phyloP scores from a whole-genome alignment of 1,140 invertebrate genomes.

The Apolygus lucorum region DNA sequence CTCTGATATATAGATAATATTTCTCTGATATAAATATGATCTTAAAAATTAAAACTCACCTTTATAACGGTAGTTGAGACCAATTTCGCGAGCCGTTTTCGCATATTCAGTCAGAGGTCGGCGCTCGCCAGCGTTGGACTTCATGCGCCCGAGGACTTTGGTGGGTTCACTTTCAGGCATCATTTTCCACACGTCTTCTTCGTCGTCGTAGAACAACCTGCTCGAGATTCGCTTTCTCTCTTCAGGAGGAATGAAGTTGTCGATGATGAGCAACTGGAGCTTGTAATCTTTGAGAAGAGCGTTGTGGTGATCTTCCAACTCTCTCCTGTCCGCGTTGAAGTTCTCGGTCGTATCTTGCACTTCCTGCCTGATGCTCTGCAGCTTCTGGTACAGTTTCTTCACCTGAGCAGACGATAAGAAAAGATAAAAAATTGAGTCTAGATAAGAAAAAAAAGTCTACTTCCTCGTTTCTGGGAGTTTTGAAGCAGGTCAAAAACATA shows the following conservation, averaged over 20 bases:
- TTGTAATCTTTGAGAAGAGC: conserved; percentile 70
- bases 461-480: too few species aligned
- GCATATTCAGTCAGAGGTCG: conserved; percentile 36
- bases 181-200: conserved; percentile 71
- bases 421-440: too few species aligned
- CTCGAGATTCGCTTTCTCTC: conserved; percentile 71
- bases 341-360: conserved; percentile 75
- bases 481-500: too few species aligned
- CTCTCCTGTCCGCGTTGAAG: conserved; percentile 66
- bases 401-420: too few species aligned
- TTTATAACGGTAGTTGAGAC: conserved; percentile 21
- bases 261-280: conserved; percentile 80
- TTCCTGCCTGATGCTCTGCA: conserved; percentile 54
- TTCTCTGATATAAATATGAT: not conserved
- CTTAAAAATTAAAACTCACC: too few species aligned
- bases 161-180: conserved; percentile 39
- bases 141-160: conserved; percentile 26
- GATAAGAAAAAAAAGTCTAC: too few species aligned
- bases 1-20: not conserved
- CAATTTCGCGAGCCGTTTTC: conserved; percentile 14
- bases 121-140: conserved; percentile 27
- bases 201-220: conserved; percentile 75
- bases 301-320: conserved; percentile 70
- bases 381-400: conserved; percentile 59
- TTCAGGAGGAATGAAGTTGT: conserved; percentile 85